phyloP scores from a whole-genome alignment of 2,888 invertebrate genomes.

The Isotomurus palustris region DNA sequence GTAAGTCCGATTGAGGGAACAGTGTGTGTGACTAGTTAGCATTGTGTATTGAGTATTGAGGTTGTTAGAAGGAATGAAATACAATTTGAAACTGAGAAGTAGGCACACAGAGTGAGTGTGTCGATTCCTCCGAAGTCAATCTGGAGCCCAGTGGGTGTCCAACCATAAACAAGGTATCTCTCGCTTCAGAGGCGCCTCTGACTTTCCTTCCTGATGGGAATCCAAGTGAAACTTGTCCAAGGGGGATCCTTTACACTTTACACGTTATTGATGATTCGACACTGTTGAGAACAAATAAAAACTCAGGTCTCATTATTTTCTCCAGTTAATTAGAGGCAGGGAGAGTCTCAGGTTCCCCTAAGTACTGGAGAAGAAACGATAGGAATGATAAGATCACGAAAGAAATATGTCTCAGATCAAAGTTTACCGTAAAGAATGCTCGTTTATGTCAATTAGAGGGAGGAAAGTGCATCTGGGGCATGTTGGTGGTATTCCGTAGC shows the following conservation, averaged over 20 bases:
- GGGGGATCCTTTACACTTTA: background rate
- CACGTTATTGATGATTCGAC: background rate
- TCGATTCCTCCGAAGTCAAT: constrained; percentile 39
- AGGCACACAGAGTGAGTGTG: too few relatives aligned
- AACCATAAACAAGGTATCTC: constrained; percentile 41
- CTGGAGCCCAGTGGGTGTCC: constrained; percentile 41
- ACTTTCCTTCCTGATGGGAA: background rate
- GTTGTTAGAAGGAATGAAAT: too few relatives aligned
- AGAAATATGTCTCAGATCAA: background rate
- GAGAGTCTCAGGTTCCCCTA: too few relatives aligned
- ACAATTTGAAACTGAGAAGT: too few relatives aligned
- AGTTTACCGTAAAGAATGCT: background rate
- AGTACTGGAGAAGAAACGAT: background rate
- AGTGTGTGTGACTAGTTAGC: too few relatives aligned
- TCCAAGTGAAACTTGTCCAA: background rate
- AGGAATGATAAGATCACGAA: background rate
- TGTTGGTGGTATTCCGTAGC: background rate
- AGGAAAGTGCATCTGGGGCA: too few relatives aligned
- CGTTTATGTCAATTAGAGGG: constrained; percentile 2
- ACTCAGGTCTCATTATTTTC: background rate
- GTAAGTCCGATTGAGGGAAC: too few relatives aligned
- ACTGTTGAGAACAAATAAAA: background rate
- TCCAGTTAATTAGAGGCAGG: background rate
- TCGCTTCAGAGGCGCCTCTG: constrained; percentile 34
- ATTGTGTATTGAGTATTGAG: too few relatives aligned